Evolutionary conservation across 2,797 vertebrate species (phyloP), one percentile per base, ranked within the genome.

Genomic region (Anomalospiza imberbis): DNA sequence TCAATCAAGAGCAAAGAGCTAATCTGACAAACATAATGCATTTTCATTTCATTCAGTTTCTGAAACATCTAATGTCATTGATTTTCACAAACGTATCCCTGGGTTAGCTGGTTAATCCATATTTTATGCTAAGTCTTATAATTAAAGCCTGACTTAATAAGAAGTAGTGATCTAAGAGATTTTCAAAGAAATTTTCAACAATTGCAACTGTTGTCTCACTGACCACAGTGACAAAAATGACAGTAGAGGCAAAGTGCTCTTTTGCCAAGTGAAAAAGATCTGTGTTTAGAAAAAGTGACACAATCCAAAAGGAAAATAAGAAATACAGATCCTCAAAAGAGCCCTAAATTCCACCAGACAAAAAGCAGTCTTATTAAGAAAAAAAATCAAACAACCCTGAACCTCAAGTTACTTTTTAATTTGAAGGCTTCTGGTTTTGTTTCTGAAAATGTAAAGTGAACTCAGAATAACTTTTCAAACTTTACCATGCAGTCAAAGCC

Each of bases 401-500:
- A 50, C 2, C 4, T 9, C 34, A 44, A 16, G 11, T 61, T 70
- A 16, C 28, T 54, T 87, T 85, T 91, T 54, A 78, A 42, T 65
- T 85, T 38, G 47, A 81, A 81, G 13, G 4, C 0, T 68, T 84
- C 31, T 31, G 4, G n/a, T 54, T 78, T 47, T 84, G 42, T 60
- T 91, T 85, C 68, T 2, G 0, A 70, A 81, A 88, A 68, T 1
- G 4, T 51, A 32, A 91, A 86, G 21, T 31, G 40, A 89, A 72
- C n/a, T 74, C 55, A 45, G 26, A 93, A n/a, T 36, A 80, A 77
- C 65, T 92, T 92, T 94, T 77, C 84, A 88, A 73, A 89, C 58
- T 95, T 91, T 73, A 31, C 19, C 53, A 38, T 31, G 15, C 16
- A 91, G 87, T 57, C 83, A 70, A 51, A 68, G 51, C 73, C 82